Evolutionary conservation across 2,888 invertebrate genomes (phyloP), one percentile per base, ranked within the genome.

Genomic region (Mesorhabditis spiculigera): DNA sequence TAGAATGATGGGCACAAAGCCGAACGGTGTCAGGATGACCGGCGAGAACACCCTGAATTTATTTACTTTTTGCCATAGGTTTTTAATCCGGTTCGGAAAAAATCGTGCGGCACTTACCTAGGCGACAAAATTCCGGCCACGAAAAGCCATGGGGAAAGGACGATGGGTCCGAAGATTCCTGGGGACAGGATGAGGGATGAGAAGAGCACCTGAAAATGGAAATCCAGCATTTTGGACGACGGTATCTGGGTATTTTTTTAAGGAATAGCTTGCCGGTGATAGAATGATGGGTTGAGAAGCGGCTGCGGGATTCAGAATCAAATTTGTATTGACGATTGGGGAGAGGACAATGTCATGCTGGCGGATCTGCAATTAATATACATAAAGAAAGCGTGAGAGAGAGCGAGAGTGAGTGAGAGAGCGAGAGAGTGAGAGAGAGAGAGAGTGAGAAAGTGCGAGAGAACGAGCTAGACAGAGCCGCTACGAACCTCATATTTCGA

Each of bases 401-500:
- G 28, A 3, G 28, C 1, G 28, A 28, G 28, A n/a, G n/a, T n/a
- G 28, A 28, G 28, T n/a, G 28, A 28, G 28, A 28, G 28, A 28
- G n/a, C 28, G 28, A 28, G 28, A 28, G 28, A 28, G 28, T n/a
- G n/a, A n/a, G n/a, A n/a, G n/a, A n/a, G n/a, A n/a, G n/a, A n/a
- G n/a, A n/a, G 28, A 28, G 28, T 28, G 28, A 28, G 28, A 28
- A 28, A 28, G 28, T 28, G 28, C 28, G 28, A 28, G 28, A 28
- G 28, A 28, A 28, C 28, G 28, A 28, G 28, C 28, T 28, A 28
- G 28, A 28, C 28, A 28, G 28, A 28, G 28, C 28, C 28, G 28
- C 28, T 28, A 28, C 28, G 28, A 28, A 71, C 75, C 45, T 75
- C 70, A 63, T 71, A 73, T n/a, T 67, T 68, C 10, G 71, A 13